Percentiles rank a stretch among this genome's conserved stretches.
Evolutionary conservation across 2,113 vertebrate species (phyloP).

Genomic region (Nothocercus nigrocapillus): DNA sequence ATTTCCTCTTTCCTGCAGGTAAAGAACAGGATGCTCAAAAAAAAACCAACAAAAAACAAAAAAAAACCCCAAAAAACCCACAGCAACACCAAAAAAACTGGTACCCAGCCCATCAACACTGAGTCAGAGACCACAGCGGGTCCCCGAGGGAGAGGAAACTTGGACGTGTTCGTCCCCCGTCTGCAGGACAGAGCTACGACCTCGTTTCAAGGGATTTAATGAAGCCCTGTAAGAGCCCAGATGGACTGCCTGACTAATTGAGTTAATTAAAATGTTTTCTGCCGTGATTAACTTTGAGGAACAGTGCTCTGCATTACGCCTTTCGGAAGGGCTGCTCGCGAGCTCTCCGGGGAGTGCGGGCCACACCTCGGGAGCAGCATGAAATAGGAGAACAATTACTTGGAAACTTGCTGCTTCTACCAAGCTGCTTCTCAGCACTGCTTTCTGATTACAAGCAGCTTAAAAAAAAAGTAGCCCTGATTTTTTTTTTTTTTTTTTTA

Average conservation of each 20-base stretch:
- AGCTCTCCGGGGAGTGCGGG: background rate
- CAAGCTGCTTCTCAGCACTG: fast-evolving
- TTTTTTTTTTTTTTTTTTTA: background rate
- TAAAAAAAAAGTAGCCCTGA: background rate
- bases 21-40: background rate
- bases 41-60: too few species aligned
- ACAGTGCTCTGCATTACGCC: fast-evolving
- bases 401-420: background rate
- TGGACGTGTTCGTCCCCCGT: fast-evolving
- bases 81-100: background rate
- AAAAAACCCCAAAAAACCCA: too few species aligned
- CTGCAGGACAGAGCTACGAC: fast-evolving
- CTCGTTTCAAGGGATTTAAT: background rate
- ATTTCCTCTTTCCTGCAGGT: background rate
- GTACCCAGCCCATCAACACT: too few species aligned
- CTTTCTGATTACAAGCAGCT: background rate
- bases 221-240: background rate
- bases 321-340: background rate
- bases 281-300: constrained; percentile 36
- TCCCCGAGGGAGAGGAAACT: background rate
- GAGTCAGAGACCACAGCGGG: background rate
- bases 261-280: constrained; percentile 49
- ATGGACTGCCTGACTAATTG: constrained; percentile 19
- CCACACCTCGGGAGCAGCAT: background rate
- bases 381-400: background rate